Percentiles rank a stretch among this genome's conserved stretches.
Conservation (phyloP, 2,888 invertebrate genomes). For the Prosapia bicincta region DNA sequence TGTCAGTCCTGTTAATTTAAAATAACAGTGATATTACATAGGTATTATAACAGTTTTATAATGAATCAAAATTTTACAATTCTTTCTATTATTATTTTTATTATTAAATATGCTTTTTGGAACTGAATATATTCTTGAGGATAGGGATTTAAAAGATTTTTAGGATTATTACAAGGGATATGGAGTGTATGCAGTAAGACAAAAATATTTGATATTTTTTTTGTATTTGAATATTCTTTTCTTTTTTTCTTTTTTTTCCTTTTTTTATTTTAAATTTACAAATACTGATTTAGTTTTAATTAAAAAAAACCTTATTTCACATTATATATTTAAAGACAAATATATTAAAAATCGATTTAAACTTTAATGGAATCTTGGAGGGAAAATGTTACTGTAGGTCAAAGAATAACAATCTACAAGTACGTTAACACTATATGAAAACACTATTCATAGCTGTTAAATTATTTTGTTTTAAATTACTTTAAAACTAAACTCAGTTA, state of each 20-base stretch:
- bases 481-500: not conserved
- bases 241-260: slow-evolving; percentile 12
- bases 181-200: slow-evolving; percentile 11
- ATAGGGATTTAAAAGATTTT: not conserved
- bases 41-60: not conserved
- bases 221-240: slow-evolving; percentile 16
- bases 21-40: not conserved
- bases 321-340: slow-evolving; percentile 17
- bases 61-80: not conserved
- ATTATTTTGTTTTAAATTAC: not conserved
- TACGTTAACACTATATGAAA: not conserved
- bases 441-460: not conserved
- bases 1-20: not conserved
- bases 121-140: not conserved
- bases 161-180: slow-evolving; percentile 1
- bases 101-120: not conserved
- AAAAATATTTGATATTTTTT: slow-evolving; percentile 9
- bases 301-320: slow-evolving; percentile 15
- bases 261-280: slow-evolving; percentile 12
- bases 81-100: too few species aligned
- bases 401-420: too few species aligned
- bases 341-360: slow-evolving; percentile 18
- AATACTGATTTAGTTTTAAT: slow-evolving; percentile 4
- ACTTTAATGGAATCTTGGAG: slow-evolving; percentile 15
- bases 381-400: slow-evolving; percentile 13